A percentile compares a stretch with the other conserved stretches of the same genome.
Evolutionary conservation across 2,797 vertebrate species (phyloP).

Genomic region (Phataginus tricuspis): DNA sequence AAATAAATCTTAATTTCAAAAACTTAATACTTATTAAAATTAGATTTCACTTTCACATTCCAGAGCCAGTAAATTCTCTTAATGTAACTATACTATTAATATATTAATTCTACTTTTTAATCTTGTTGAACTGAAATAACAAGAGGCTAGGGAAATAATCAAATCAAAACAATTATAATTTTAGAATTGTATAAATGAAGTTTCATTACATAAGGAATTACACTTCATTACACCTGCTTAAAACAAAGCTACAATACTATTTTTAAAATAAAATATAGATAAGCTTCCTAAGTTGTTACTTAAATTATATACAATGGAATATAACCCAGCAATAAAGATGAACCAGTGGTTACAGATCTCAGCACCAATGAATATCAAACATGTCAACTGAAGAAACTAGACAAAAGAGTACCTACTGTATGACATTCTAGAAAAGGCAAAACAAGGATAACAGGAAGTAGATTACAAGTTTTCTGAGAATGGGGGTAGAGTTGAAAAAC

Average conservation of each 20-base stretch:
- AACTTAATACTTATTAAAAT: constrained; percentile 14
- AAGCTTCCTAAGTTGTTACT: background rate
- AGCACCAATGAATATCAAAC: background rate
- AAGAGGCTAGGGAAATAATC: background rate
- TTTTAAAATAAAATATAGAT: constrained; percentile 7
- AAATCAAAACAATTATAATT: background rate
- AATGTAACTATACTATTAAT: background rate
- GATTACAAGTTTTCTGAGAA: background rate
- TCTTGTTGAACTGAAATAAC: constrained; percentile 34
- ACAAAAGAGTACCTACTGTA: background rate
- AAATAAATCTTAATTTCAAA: constrained; percentile 37
- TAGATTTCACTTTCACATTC: constrained; percentile 30
- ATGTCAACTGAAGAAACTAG: background rate
- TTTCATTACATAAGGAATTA: constrained; percentile 42
- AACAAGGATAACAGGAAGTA: constrained; percentile 2
- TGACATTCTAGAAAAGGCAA: constrained; percentile 21
- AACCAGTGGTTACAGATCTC: constrained; percentile 3
- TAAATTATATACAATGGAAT: constrained; percentile 17
- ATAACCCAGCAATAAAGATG: constrained; percentile 17
- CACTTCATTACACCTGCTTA: background rate
- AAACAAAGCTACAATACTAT: constrained; percentile 29
- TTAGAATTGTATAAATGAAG: constrained; percentile 36
- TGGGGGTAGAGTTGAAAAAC: background rate
- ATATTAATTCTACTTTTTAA: background rate
- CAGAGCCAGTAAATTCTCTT: background rate